Evolutionary conservation across 1,140 invertebrate genomes (phyloP).

Genomic region (Drosophila lini): DNA sequence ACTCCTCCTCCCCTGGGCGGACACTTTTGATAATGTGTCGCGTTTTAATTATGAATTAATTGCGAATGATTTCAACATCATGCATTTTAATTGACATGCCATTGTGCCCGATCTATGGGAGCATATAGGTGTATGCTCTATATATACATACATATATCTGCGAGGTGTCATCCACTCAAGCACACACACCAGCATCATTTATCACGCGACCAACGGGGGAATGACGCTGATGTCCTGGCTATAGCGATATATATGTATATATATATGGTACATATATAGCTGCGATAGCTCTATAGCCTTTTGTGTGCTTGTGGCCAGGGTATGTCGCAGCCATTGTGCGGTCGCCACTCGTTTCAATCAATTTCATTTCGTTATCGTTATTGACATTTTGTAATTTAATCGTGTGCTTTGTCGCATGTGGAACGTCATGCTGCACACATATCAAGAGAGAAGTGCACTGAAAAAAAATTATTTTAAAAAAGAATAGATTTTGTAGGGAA

Average conservation of each 20-base stretch:
- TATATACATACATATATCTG: conserved; percentile 22
- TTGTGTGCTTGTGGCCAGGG: conserved; percentile 15
- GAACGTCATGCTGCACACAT: conserved; percentile 47
- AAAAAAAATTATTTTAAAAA: not conserved
- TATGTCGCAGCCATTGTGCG: conserved; percentile 50
- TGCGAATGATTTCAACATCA: conserved; percentile 81
- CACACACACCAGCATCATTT: conserved; percentile 63
- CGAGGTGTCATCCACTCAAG: conserved; percentile 60
- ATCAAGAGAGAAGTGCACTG: conserved; percentile 19
- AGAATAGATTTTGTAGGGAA: too few species aligned
- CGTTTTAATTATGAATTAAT: conserved; percentile 82
- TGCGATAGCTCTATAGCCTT: conserved; percentile 9
- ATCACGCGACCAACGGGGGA: conserved; percentile 51
- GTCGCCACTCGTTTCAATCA: conserved; percentile 78
- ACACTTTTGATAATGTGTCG: conserved; percentile 78
- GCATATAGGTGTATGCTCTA: conserved; percentile 9
- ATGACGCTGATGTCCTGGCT: conserved; percentile 9
- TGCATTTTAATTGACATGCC: conserved; percentile 81
- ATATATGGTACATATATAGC: not conserved
- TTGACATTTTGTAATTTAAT: conserved; percentile 80
- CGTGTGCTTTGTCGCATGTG: conserved; percentile 73
- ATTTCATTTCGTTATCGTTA: conserved; percentile 81
- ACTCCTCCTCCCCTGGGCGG: conserved; percentile 1
- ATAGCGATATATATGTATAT: too few species aligned
- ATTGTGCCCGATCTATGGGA: conserved; percentile 55